These are phyloP conservation scores for Podargus strigoides DNA, from an alignment of 2,797 vertebrate species.

Conservation along the genomic window DNA sequence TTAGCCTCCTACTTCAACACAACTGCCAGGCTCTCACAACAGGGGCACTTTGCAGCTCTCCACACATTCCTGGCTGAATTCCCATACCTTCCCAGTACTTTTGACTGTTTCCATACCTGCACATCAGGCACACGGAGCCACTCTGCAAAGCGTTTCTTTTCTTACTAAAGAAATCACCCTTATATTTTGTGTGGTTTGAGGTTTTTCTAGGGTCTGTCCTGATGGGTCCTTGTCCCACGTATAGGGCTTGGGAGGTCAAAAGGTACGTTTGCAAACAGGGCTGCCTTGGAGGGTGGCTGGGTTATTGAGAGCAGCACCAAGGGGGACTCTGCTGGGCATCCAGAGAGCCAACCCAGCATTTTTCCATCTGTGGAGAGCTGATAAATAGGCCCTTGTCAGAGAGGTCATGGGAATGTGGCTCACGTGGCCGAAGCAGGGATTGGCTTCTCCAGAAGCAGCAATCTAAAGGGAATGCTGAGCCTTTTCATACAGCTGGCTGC, in stretches of 20 bases:
- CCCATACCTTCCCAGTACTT: neutral
- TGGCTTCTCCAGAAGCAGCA: too few relatives aligned
- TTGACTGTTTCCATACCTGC: neutral
- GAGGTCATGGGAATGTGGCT: too few relatives aligned
- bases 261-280: neutral
- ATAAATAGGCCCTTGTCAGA: neutral
- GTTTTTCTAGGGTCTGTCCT: neutral
- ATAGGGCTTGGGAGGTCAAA: neutral
- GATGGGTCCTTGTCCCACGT: accelerated
- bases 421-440: too few relatives aligned
- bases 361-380: neutral
- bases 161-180: neutral
- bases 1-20: neutral
- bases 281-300: neutral
- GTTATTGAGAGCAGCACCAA: neutral
- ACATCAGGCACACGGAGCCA: too few relatives aligned
- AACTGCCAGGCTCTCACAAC: neutral
- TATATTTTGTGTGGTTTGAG: neutral
- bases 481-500: too few relatives aligned
- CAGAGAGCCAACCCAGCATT: neutral
- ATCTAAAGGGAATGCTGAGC: too few relatives aligned
- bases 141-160: neutral
- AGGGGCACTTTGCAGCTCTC: accelerated
- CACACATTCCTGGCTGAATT: neutral
- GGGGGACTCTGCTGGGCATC: neutral